Evolutionary conservation across 2,888 invertebrate genomes (phyloP), one percentile per base, ranked within the genome.

Genomic region (Ernsta delagoae): DNA sequence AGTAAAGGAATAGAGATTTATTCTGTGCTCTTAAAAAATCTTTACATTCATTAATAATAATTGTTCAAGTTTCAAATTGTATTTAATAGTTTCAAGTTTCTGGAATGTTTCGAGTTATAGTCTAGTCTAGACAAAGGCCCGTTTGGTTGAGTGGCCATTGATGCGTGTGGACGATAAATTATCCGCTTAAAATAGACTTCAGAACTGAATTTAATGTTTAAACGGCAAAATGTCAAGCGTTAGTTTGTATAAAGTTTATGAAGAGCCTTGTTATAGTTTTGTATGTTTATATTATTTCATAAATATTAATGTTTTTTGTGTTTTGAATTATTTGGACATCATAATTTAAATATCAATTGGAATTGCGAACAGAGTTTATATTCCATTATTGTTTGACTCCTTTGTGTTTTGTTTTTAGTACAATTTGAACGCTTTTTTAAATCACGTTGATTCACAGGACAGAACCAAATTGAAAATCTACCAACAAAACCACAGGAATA

Each of bases 101-200:
- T 41, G 41, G 16, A 62, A 50, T 50, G 16, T 50, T 62, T 36
- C 48, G 34, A 62, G 48, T 39, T 36, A 62, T 36, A 12, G 12
- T 48, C 12, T 11, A 50, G 61, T 43, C 24, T 9, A 11, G 43
- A 59, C 61, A 62, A 50, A 62, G 36, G 61, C 31, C 16, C 45
- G 24, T 50, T 50, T 50, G 36, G 61, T 36, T 43, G 60, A 50
- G 50, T 36, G 61, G 12, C 36, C 50, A 62, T 4, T 62, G 50
- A 50, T 62, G 36, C 36, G 36, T 48, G 48, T 34, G 34, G 24
- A 61, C 61, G 61, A 48, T 61, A 48, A 61, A 61, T 61, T 61
- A 48, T 31, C 5, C 45, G 48, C 36, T 57, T 12, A 12, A 48
- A 61, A 61, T 61, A 61, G 48, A 61, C 59, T 41, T 59, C 41